Percentiles rank a stretch among this genome's conserved stretches.
Conservation (phyloP, 2,888 invertebrate genomes). For the Euclidia mi region DNA sequence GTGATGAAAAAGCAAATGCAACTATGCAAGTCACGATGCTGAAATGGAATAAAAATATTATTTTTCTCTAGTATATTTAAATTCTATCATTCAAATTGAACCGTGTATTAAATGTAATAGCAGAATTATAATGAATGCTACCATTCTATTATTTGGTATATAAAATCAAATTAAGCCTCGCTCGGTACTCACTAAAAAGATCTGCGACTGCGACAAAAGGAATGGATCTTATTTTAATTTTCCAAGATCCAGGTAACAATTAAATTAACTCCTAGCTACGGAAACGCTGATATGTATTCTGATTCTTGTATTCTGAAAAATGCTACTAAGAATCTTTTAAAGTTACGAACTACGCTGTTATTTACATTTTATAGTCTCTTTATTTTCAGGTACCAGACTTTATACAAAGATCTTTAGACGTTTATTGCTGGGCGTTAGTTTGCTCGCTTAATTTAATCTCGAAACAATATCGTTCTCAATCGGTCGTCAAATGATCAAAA, state of each 20-base stretch:
- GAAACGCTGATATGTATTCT: background rate
- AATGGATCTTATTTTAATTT: conserved; percentile 12
- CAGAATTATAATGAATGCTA: background rate
- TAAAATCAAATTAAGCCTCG: background rate
- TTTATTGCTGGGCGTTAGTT: background rate
- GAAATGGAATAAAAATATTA: background rate
- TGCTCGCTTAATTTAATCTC: conserved; percentile 30
- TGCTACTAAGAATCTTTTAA: no score
- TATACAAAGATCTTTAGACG: background rate
- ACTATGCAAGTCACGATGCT: no score
- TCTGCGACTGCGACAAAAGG: background rate
- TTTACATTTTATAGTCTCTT: no score
- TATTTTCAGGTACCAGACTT: no score
- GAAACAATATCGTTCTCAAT: conserved; percentile 30
- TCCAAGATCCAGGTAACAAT: conserved; percentile 7
- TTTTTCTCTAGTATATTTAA: no score
- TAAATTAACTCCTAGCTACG: conserved; percentile 9
- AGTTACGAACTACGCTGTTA: no score
- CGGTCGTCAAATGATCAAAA: conserved; percentile 30
- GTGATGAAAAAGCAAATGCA: no score
- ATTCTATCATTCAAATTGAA: background rate
- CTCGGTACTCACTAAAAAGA: background rate
- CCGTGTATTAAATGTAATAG: background rate
- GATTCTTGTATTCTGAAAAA: background rate
- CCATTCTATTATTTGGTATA: background rate